Base-by-base conservation (phyloP, 2,888 invertebrate species). In the Ceriagrion tenellum region DNA sequence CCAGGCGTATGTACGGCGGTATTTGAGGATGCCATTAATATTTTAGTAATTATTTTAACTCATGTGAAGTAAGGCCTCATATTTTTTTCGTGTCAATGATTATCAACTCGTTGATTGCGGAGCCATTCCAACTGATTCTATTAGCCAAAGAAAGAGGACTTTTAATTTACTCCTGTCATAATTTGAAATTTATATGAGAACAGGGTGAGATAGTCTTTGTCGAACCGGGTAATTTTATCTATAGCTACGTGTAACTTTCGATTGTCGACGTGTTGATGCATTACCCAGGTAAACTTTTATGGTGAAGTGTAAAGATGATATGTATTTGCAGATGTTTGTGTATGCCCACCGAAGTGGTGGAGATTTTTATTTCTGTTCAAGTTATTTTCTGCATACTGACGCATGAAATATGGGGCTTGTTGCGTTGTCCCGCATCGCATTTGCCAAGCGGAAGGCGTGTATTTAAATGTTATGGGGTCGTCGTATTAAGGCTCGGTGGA, bases 391-490 rank as follows among this genome's bases (percentile, higher is more conserved):
- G 16, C 81, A 13, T 81, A 35, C 8, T 47, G 35, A 81, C 35
- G 81, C 0, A 35, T 35, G n/a, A 30, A 18, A 35, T 16, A 12
- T n/a, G 23, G 26, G 16, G 18, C 13, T 12, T 16, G 35, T 81
- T 35, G 35, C 81, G 81, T 81, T 16, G 35, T 12, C 16, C 13
- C 3, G 30, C 35, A 35, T 81, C 35, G n/a, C 81, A 30, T 35
- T 30, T 81, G 30, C 35, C 1, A 26, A 30, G 30, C 35, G 18
- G n/a, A 3, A 13, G 30, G 35, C 35, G 30, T 81, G 81, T 35
- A 81, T 81, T 16, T 13, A 81, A 81, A 81, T 81, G 81, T 81
- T 81, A 81, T 81, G 81, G 18, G 81, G 81, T 81, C 81, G 30
- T 35, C 35, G 81, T 4, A 81, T 81, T 26, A 35, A 81, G 81